Conservation (phyloP, 2,888 invertebrate species). For the Willowsia nigromaculata region DNA sequence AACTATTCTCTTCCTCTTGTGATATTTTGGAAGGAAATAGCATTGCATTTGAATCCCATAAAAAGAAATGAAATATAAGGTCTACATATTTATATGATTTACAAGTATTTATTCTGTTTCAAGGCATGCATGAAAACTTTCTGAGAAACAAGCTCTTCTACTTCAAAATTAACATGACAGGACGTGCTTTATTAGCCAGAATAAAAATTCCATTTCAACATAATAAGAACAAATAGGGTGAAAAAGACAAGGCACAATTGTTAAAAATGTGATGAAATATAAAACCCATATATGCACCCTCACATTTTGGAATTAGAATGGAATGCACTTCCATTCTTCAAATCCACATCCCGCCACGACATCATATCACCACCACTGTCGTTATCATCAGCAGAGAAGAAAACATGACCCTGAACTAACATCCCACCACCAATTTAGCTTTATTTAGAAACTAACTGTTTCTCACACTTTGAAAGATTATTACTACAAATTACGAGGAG, state of each 20-base stretch:
- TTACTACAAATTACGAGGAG: background rate
- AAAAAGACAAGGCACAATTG: too few relatives aligned
- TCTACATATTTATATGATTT: background rate
- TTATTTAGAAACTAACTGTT: constrained; percentile 26
- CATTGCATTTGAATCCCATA: background rate
- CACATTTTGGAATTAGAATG: background rate
- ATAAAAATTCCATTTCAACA: background rate
- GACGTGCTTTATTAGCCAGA: background rate
- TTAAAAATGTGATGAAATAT: background rate
- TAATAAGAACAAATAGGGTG: background rate
- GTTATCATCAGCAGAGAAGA: background rate
- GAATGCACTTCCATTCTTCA: background rate
- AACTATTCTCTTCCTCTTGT: background rate
- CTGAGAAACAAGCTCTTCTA: background rate
- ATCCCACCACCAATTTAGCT: constrained; percentile 8
- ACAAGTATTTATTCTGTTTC: background rate
- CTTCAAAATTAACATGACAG: background rate
- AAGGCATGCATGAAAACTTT: background rate
- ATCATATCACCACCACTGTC: background rate
- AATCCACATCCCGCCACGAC: background rate
- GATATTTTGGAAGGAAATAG: background rate
- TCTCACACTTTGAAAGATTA: background rate
- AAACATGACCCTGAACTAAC: background rate
- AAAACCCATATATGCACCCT: constrained; percentile 9
- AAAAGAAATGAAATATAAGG: background rate